Evolutionary conservation across 2,797 vertebrate species (phyloP), one percentile per base, ranked within the genome.

Genomic region (Manis javanica): DNA sequence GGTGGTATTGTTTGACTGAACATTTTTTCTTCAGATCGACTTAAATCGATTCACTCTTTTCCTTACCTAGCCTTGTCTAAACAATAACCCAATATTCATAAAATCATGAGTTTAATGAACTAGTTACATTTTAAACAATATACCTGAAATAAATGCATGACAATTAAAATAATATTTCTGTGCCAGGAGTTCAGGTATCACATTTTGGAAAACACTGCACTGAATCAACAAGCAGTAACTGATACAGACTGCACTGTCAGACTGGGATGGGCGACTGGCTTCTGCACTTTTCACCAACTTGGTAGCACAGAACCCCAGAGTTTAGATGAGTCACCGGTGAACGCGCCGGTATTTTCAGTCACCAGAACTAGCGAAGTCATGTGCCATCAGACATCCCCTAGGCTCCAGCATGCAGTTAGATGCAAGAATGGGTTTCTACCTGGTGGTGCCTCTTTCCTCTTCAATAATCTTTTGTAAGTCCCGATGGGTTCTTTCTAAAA

Each of bases 401-500:
- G 4, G 69, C 31, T 75, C 42, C 39, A 15, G 14, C 39, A n/a
- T 2, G 53, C 31, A 7, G 15, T 86, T 61, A 53, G 31, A 26
- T 63, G 42, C 31, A 39, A n/a, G 10, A 49, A 21, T 10, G 78
- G 64, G 82, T 95, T 64, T 91, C 63, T 23, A 15, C 71, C 26
- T 69, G 77, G 24, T 31, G 78, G 10, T 74, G n/a, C 31, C 86
- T 61, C 42, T 66, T 90, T 64, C 42, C 26, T 49, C 42, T 96
- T 75, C 64, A 78, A 5, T 86, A 7, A 71, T 42, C 79, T 91
- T 61, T 85, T 26, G 55, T 2, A 79, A 51, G 90, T 74, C 39
- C 39, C 77, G 1, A 37, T 75, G 59, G 2, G 19, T 53, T 90
- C 87, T 86, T 93, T 75, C 83, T 72, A 84, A 94, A 95, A 95